phyloP scores from a whole-genome alignment of 2,797 vertebrate genomes.

The Sebastes nivosus region DNA sequence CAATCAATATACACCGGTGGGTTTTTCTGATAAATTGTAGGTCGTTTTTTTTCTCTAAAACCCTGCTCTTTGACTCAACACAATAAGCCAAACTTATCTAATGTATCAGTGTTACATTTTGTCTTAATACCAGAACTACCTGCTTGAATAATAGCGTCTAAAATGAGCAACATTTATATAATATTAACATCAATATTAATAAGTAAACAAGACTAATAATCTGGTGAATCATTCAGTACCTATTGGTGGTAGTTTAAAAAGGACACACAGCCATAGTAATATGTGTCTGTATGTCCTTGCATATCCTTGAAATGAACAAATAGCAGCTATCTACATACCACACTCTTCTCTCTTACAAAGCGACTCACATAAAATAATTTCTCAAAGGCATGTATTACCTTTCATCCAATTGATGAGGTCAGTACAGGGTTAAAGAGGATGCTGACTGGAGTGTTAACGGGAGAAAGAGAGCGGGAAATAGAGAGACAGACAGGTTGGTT shows the following conservation, averaged over 20 bases:
- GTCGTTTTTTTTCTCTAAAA: too few relatives aligned
- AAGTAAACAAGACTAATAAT: neutral
- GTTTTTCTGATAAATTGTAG: too few relatives aligned
- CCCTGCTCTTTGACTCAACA: neutral
- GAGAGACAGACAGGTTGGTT: constrained; percentile 27
- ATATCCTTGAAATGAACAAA: neutral
- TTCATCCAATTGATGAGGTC: constrained; percentile 15
- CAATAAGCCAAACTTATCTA: neutral
- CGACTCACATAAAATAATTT: neutral
- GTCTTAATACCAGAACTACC: neutral
- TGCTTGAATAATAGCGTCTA: neutral
- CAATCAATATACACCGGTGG: too few relatives aligned
- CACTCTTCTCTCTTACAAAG: neutral
- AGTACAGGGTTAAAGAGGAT: constrained; percentile 2
- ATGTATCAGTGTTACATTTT: neutral
- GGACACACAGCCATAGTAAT: neutral
- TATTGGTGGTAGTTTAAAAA: neutral
- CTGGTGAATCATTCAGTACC: neutral
- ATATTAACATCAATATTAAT: neutral
- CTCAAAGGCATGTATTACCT: neutral
- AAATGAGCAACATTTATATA: neutral
- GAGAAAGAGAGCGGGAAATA: neutral
- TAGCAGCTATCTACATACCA: neutral
- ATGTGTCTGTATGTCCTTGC: neutral
- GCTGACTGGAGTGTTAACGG: neutral